phyloP scores from a whole-genome alignment of 2,797 vertebrate genomes.

The Emydoidea blandingii region DNA sequence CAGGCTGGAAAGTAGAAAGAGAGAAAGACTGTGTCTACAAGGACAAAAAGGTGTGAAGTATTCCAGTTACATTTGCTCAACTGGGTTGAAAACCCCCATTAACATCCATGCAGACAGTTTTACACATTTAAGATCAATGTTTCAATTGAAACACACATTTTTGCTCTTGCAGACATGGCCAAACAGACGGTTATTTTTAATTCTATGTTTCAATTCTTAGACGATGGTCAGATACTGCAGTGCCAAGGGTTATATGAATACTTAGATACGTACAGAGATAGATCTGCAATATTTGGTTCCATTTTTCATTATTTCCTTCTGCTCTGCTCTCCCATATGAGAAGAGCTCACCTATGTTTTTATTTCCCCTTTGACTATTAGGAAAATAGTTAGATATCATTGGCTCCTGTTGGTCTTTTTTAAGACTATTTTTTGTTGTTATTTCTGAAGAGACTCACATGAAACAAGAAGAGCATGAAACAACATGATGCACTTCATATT shows the following conservation, averaged over 20 bases:
- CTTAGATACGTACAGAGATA: not conserved
- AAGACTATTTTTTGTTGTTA: constrained; percentile 15
- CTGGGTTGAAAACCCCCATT: not conserved
- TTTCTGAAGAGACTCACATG: not conserved
- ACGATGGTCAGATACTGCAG: not conserved
- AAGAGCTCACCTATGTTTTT: not conserved
- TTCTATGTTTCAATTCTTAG: not conserved
- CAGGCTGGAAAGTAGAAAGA: not conserved
- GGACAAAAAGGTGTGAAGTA: not conserved
- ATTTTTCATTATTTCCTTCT: not conserved
- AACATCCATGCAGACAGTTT: not conserved
- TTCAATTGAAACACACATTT: not conserved
- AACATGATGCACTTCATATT: constrained; percentile 24
- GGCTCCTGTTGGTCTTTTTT: not conserved
- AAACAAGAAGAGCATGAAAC: not conserved
- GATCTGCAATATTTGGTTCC: not conserved
- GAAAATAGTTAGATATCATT: not conserved
- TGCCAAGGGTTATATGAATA: not conserved
- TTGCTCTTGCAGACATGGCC: not conserved
- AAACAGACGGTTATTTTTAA: not conserved
- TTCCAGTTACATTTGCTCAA: not conserved
- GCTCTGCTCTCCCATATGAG: not conserved
- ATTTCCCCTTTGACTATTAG: not conserved
- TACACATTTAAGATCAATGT: not conserved
- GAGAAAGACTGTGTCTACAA: not conserved